phyloP scores from a whole-genome alignment of 2,797 vertebrate species.

The Enteromius anoplus region DNA sequence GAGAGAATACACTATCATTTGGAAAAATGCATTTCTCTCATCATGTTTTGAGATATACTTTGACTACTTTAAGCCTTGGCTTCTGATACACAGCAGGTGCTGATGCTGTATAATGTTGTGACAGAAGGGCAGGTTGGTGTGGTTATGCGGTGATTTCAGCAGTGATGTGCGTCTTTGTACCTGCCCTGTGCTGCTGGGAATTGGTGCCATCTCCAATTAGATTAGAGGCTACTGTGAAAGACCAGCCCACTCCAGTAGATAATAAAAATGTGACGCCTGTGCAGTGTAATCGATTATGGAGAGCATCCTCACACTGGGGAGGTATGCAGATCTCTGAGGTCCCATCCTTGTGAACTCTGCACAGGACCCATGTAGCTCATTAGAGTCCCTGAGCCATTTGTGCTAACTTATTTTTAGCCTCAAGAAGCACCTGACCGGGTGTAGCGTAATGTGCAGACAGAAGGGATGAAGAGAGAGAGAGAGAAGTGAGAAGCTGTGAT shows the following conservation, averaged over 20 bases:
- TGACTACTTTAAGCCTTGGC: not conserved
- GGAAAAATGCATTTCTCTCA: not conserved
- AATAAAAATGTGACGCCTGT: conserved; percentile 67
- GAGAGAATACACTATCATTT: not conserved
- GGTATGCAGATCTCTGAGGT: conserved; percentile 18
- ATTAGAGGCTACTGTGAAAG: conserved; percentile 62
- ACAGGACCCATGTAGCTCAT: conserved; percentile 23
- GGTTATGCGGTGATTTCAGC: conserved; percentile 59
- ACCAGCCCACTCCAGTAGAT: conserved; percentile 60
- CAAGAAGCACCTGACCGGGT: conserved; percentile 11
- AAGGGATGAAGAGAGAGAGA: not conserved
- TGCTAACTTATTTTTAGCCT: conserved; percentile 51
- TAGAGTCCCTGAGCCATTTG: conserved; percentile 54
- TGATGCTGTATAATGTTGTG: conserved; percentile 36
- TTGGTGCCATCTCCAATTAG: conserved; percentile 69
- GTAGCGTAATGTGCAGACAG: conserved; percentile 43
- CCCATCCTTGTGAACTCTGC: conserved; percentile 30
- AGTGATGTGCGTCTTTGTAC: conserved; percentile 52
- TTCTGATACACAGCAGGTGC: conserved; percentile 1
- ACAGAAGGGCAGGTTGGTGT: conserved; percentile 7
- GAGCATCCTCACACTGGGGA: conserved; percentile 52
- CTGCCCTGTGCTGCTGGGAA: conserved; percentile 65
- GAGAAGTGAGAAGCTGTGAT: not conserved
- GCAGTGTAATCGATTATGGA: conserved; percentile 69
- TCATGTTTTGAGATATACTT: not conserved